A percentile compares a stretch with the other conserved stretches of the same genome.
These are phyloP conservation scores for Mystacides longicornis DNA, from an alignment of 2,888 invertebrate genomes.

Conservation along the genomic window DNA sequence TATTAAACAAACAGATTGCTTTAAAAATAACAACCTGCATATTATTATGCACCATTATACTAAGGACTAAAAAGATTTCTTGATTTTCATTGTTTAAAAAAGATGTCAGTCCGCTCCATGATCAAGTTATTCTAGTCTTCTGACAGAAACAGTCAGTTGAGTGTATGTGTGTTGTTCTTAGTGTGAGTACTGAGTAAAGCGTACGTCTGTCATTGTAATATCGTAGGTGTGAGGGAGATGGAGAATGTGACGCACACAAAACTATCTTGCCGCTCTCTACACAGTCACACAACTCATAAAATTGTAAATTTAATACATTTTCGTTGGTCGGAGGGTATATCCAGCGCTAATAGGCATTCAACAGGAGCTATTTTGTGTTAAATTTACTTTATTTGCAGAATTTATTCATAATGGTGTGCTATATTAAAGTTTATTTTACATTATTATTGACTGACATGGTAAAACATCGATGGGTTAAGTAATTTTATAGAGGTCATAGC, in stretches of 20 bases:
- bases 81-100: neutral
- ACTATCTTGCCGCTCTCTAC: too few species aligned
- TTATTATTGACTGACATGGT: too few species aligned
- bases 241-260: too few species aligned
- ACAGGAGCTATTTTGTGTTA: slow-evolving; percentile 11
- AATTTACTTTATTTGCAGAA: slow-evolving; percentile 13
- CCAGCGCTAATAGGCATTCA: slow-evolving; percentile 6
- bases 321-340: slow-evolving; percentile 18
- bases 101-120: neutral
- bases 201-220: too few species aligned
- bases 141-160: neutral
- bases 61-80: neutral
- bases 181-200: neutral
- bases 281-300: too few species aligned
- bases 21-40: too few species aligned
- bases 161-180: neutral
- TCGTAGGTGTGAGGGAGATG: too few species aligned
- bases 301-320: too few species aligned
- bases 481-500: too few species aligned
- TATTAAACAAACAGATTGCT: too few species aligned
- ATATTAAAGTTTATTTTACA: neutral
- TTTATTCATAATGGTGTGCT: slow-evolving; percentile 16
- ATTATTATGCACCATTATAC: too few species aligned
- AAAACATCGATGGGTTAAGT: too few species aligned
- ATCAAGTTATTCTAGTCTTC: neutral